phyloP scores from a whole-genome alignment of 2,797 vertebrate species.

The Typhlichthys subterraneus region DNA sequence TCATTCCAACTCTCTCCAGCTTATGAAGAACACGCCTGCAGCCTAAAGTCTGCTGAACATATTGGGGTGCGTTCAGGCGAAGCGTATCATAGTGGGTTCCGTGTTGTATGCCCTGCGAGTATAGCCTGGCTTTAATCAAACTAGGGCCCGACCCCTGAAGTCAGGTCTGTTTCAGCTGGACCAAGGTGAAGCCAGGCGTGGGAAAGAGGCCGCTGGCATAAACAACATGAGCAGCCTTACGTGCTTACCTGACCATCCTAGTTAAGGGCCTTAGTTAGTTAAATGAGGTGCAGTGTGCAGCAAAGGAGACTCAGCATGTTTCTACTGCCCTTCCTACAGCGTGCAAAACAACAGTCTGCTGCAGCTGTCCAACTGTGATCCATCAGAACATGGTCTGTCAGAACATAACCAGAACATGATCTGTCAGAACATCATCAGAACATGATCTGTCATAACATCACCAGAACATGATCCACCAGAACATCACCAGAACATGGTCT shows the following conservation, averaged over 20 bases:
- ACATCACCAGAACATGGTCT: too few species aligned
- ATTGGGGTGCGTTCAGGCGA: constrained; percentile 10
- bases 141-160: constrained; percentile 23
- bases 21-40: not conserved
- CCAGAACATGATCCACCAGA: too few species aligned
- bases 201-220: constrained; percentile 26
- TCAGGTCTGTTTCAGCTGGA: constrained; percentile 26
- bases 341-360: too few species aligned
- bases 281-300: too few species aligned
- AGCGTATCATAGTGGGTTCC: constrained; percentile 9
- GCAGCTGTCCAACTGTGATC: too few species aligned
- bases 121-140: constrained; percentile 32
- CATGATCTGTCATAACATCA: too few species aligned
- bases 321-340: too few species aligned
- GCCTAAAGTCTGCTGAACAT: constrained; percentile 1
- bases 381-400: too few species aligned
- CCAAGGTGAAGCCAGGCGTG: constrained; percentile 17
- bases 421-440: too few species aligned
- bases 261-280: not conserved
- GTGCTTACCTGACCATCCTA: not conserved
- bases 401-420: too few species aligned
- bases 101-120: constrained; percentile 25
- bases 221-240: constrained; percentile 14
- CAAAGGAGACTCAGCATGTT: too few species aligned
- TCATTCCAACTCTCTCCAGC: constrained; percentile 1